phyloP scores from a whole-genome alignment of 2,888 invertebrate species.

The Dryococelus australis region DNA sequence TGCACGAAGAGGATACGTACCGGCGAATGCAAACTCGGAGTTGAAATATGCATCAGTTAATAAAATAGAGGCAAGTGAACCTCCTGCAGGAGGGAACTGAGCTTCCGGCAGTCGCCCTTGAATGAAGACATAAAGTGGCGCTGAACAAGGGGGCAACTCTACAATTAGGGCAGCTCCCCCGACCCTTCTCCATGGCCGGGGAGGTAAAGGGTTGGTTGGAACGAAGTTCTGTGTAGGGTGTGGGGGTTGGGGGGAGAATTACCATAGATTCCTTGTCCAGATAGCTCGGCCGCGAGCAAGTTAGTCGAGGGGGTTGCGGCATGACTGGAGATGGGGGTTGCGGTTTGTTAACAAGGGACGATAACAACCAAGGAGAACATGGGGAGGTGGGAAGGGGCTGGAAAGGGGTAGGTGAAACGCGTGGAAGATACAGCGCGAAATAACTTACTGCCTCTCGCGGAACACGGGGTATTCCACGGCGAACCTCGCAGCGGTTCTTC shows the following conservation, averaged over 20 bases:
- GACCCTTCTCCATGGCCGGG: neutral
- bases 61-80: too few species aligned
- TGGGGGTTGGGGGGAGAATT: neutral
- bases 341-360: neutral
- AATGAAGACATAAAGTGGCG: neutral
- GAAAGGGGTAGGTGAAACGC: neutral
- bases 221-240: too few species aligned
- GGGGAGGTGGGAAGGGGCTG: neutral
- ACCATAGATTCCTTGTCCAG: constrained; percentile 3
- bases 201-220: neutral
- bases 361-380: neutral
- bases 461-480: neutral
- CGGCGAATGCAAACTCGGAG: too few species aligned
- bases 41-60: too few species aligned
- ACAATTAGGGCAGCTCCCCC: neutral
- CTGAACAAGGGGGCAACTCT: neutral
- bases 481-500: neutral
- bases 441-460: neutral
- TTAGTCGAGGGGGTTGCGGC: neutral
- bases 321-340: neutral
- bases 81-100: neutral
- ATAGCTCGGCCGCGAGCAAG: neutral
- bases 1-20: too few species aligned
- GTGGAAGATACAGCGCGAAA: constrained; percentile 9
- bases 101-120: neutral